Evolutionary conservation across 2,113 vertebrate genomes (phyloP), one percentile per base, ranked within the genome.

Genomic region (Entelurus aequoreus): DNA sequence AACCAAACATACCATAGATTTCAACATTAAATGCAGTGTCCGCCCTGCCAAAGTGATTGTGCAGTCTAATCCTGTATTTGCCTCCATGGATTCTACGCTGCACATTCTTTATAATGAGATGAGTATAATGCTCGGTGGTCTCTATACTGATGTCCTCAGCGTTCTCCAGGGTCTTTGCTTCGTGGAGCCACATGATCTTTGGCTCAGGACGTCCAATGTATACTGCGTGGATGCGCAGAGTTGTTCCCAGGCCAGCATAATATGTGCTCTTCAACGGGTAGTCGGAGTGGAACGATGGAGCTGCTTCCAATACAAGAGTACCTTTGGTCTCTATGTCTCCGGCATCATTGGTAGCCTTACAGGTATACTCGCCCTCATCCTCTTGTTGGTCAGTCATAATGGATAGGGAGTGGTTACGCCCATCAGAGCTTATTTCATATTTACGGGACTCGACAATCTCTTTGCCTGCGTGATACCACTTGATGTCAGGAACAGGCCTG

Each of bases 401-500:
- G 16, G 94, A 93, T 60, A 99, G 81, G 1, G 92, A 93, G 72
- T 98, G 94, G 76, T 93, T 98, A 71, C 96, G 95, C 48, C 97
- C 97, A 35, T 99, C 97, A 14, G 97, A 98, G 15, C 93, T 98
- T 91, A 95, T 95, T 83, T 95, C 94, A 56, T 96, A 96, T 84
- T 99, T 99, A 64, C 91, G 90, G n/a, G 95, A 95, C 82, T 97
- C 95, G 6, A 92, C 65, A 14, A 99, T 81, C 84, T 99, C 96
- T 78, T 94, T 97, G 76, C 93, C 92, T 0, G 90, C 92, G 58
- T 93, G 93, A 79, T 94, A 98, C 97, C 96, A 99, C 85, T 94
- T 98, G 66, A 99, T 98, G 54, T 97, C 94, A 64, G 97, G 97
- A 68, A 96, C 85, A 62, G 97, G 97, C 84, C 95, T 93, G 65